A percentile compares a stretch with the other conserved stretches of the same genome.
Conservation (phyloP, 2,888 invertebrate species). For the Standfussiana lucernea region DNA sequence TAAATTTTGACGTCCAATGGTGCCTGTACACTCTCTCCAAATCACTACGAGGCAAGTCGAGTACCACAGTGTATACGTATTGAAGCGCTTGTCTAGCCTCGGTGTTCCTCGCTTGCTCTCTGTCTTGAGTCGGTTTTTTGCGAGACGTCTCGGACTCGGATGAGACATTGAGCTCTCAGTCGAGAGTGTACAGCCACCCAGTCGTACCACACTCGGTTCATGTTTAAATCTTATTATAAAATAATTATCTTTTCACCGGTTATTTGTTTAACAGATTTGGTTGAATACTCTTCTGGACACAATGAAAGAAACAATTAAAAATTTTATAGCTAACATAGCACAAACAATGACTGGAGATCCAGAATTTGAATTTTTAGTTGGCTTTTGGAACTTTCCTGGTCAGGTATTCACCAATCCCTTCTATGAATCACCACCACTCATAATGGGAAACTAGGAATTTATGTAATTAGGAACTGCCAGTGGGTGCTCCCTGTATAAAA, state of each 20-base stretch:
- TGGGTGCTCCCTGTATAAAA: background rate
- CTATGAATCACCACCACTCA: background rate
- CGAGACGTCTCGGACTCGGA: background rate
- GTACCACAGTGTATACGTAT: background rate
- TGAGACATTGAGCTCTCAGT: background rate
- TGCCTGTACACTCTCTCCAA: background rate
- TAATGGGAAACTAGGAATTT: no score
- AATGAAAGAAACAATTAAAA: conserved; percentile 94
- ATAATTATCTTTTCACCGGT: background rate
- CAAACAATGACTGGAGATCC: conserved; percentile 92
- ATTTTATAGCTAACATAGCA: conserved; percentile 93
- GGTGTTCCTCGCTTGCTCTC: background rate
- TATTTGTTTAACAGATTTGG: conserved; percentile 90
- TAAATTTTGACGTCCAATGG: conserved; percentile 52
- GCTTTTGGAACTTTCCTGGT: conserved; percentile 93
- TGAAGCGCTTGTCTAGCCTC: background rate
- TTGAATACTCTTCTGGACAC: conserved; percentile 93
- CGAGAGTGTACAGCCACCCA: background rate
- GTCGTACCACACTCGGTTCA: background rate
- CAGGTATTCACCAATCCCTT: conserved; percentile 90
- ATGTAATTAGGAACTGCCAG: background rate
- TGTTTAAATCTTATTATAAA: background rate
- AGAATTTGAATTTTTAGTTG: conserved; percentile 94
- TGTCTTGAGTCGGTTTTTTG: background rate
- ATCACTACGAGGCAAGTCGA: background rate